Conservation (phyloP, 2,888 invertebrate genomes). For the Eueremaeus valkanovi region DNA sequence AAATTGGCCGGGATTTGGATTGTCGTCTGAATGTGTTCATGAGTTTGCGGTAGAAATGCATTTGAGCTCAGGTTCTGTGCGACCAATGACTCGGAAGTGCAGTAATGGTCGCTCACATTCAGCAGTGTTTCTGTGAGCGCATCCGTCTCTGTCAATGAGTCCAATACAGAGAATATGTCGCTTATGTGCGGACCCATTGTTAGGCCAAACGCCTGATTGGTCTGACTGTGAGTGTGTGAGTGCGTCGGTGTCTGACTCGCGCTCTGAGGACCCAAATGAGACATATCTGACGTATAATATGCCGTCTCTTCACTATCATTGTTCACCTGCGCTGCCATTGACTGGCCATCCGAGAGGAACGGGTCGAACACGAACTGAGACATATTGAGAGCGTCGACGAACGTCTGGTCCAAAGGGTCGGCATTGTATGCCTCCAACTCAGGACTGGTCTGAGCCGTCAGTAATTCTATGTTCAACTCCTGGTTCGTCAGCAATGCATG, state of each 20-base stretch:
- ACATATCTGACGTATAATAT: not conserved
- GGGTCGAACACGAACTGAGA: conserved; percentile 9
- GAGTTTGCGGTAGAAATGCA: not conserved
- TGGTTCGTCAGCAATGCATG: not conserved
- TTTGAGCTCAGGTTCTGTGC: not conserved
- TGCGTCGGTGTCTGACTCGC: not conserved
- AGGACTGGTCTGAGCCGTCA: not conserved
- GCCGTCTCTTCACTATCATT: not conserved
- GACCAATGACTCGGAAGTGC: not conserved
- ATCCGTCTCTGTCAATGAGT: conserved; percentile 8
- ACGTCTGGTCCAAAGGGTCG: not conserved
- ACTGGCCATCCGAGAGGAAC: not conserved
- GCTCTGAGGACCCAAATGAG: not conserved
- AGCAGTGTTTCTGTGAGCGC: not conserved
- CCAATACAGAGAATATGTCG: not conserved
- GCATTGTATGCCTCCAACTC: not conserved
- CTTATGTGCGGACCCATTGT: conserved; percentile 8
- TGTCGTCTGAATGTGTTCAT: not conserved
- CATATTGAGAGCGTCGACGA: not conserved
- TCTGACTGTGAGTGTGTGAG: not conserved
- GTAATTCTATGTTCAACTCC: conserved; percentile 1
- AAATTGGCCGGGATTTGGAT: conserved; percentile 1
- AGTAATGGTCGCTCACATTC: not conserved
- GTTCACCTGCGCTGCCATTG: not conserved
- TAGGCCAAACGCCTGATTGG: not conserved